Evolutionary conservation across 2,888 invertebrate species (phyloP).

Genomic region (Polymixis lichenea): DNA sequence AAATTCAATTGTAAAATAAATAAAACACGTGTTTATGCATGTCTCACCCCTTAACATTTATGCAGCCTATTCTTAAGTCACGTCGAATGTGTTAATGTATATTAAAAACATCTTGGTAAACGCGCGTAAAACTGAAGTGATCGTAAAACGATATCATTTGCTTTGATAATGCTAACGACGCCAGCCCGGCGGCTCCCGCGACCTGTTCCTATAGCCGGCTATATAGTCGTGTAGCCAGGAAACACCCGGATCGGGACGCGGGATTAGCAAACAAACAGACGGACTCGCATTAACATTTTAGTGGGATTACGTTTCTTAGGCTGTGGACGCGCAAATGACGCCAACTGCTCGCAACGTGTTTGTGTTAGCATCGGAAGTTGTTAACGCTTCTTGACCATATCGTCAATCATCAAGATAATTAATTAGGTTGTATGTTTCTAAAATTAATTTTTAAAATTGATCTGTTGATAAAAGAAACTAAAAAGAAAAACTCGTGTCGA

Average conservation of each 20-base stretch:
- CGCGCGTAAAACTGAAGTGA: constrained; percentile 53
- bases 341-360: constrained; percentile 28
- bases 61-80: background rate
- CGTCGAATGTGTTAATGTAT: background rate
- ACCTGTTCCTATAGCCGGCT: background rate
- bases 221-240: constrained; percentile 7
- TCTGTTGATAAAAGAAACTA: background rate
- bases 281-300: constrained; percentile 65
- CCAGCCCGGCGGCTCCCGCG: constrained; percentile 18
- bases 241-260: constrained; percentile 17
- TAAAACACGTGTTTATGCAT: constrained; percentile 1
- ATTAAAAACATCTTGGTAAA: constrained; percentile 45
- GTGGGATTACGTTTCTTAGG: constrained; percentile 55
- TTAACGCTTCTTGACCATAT: background rate
- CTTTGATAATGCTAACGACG: constrained; percentile 55
- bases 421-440: background rate
- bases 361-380: background rate
- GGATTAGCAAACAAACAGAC: constrained; percentile 60
- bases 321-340: constrained; percentile 30
- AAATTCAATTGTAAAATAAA: background rate
- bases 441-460: background rate
- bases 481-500: background rate
- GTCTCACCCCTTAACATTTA: background rate
- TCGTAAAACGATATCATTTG: constrained; percentile 59
- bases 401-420: background rate